These are phyloP conservation scores for Vanacampus margaritifer DNA, from an alignment of 2,113 vertebrate species.

Conservation along the genomic window DNA sequence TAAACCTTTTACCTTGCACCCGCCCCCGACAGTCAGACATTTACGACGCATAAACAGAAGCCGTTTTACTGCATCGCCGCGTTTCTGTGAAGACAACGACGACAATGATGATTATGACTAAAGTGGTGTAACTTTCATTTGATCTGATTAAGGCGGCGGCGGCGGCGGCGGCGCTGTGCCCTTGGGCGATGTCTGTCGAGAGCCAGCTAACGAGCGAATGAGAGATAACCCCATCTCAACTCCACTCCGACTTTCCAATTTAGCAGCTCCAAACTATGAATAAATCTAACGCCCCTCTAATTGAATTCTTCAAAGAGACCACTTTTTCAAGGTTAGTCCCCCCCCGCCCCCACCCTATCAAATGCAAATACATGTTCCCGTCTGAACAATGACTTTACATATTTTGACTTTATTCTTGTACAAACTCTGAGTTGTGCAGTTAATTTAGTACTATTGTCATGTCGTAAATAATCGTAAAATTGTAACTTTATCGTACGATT, in stretches of 20 bases:
- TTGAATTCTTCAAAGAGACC: neutral
- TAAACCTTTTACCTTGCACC: no score
- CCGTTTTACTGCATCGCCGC: constrained; percentile 12
- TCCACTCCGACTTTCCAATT: constrained; percentile 55
- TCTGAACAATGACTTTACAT: neutral
- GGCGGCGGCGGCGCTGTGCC: constrained; percentile 48
- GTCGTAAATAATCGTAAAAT: no score
- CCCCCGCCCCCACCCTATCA: no score
- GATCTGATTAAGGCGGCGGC: constrained; percentile 58
- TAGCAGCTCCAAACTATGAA: constrained; percentile 30
- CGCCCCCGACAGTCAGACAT: neutral
- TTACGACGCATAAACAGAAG: neutral
- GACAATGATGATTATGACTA: constrained; percentile 35
- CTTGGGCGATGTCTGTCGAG: constrained; percentile 53
- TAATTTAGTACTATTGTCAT: no score
- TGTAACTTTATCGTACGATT: no score
- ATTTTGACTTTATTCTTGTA: neutral
- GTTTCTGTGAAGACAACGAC: constrained; percentile 28
- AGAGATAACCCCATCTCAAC: constrained; percentile 46
- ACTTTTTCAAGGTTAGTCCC: neutral
- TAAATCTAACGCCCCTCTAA: neutral
- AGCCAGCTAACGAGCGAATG: constrained; percentile 4
- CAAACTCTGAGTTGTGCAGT: no score
- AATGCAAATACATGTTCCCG: neutral
- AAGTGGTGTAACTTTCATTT: constrained; percentile 49